Evolutionary conservation across 2,888 invertebrate species (phyloP).

Genomic region (Drosophila meridiana): DNA sequence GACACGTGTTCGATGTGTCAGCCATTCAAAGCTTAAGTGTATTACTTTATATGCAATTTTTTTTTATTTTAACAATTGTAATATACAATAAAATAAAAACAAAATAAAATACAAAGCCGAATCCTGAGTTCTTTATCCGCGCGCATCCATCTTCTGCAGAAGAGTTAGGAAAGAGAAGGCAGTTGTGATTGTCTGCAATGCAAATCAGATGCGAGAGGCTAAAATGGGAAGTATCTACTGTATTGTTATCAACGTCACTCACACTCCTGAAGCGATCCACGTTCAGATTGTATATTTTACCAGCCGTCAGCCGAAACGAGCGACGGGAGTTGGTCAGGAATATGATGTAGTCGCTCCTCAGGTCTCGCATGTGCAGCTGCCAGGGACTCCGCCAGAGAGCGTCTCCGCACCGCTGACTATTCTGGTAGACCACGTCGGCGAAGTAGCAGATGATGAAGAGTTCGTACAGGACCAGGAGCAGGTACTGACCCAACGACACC

Average conservation of each 20-base stretch:
- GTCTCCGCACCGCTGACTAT: constrained; percentile 78
- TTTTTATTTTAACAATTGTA: constrained; percentile 41
- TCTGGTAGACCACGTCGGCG: constrained; percentile 72
- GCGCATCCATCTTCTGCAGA: constrained; percentile 78
- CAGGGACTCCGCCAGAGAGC: constrained; percentile 80
- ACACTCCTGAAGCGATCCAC: constrained; percentile 67
- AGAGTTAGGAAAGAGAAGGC: constrained; percentile 82
- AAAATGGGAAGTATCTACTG: neutral
- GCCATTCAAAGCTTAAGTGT: constrained; percentile 45
- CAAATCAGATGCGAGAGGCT: neutral
- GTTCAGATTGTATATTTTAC: constrained; percentile 77
- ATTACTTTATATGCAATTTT: constrained; percentile 39
- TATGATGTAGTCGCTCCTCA: constrained; percentile 73
- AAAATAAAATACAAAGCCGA: constrained; percentile 18
- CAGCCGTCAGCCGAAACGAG: constrained; percentile 76
- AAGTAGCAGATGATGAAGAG: constrained; percentile 82
- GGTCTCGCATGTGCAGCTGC: constrained; percentile 69
- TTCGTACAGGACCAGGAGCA: constrained; percentile 75
- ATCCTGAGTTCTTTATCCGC: constrained; percentile 32
- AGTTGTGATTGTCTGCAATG: constrained; percentile 77
- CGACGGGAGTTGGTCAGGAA: constrained; percentile 70
- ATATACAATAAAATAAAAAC: constrained; percentile 10
- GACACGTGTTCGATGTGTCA: constrained; percentile 38
- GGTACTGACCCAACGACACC: constrained; percentile 76
- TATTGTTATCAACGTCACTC: constrained; percentile 4